These are phyloP conservation scores for Danio albolineatus DNA, from an alignment of 2,797 vertebrate genomes.

Conservation along the genomic window DNA sequence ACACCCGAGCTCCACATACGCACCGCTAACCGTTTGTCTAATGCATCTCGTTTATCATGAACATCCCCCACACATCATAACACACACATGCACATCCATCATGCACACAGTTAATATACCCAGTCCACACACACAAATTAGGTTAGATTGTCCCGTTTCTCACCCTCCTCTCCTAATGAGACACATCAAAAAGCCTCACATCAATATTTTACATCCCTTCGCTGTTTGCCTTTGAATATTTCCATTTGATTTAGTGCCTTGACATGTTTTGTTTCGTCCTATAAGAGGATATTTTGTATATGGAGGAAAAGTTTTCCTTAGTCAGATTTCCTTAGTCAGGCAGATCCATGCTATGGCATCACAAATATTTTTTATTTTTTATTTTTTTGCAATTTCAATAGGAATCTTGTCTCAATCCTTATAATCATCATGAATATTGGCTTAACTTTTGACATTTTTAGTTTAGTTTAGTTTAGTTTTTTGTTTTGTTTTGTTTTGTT, in stretches of 20 bases:
- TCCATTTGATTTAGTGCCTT: slow-evolving; percentile 67
- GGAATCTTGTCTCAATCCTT: neutral
- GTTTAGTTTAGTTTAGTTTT: neutral
- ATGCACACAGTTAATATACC: neutral
- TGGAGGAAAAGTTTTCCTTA: neutral
- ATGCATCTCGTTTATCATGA: slow-evolving; percentile 10
- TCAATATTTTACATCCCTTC: slow-evolving; percentile 74
- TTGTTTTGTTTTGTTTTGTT: too few relatives aligned
- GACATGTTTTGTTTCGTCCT: slow-evolving; percentile 61
- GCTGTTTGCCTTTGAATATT: slow-evolving; percentile 56
- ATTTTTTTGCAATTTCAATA: neutral
- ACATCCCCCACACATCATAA: slow-evolving; percentile 34
- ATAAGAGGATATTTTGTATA: neutral
- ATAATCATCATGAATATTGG: neutral
- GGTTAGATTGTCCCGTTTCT: slow-evolving; percentile 30
- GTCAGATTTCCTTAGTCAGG: neutral
- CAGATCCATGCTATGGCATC: neutral
- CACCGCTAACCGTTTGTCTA: slow-evolving; percentile 22
- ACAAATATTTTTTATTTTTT: too few relatives aligned
- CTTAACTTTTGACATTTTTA: neutral
- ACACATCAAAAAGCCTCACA: slow-evolving; percentile 68
- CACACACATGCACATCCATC: slow-evolving; percentile 38
- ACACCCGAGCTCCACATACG: slow-evolving; percentile 31
- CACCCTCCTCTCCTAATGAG: slow-evolving; percentile 64
- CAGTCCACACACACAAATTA: slow-evolving; percentile 8